Base-by-base conservation (phyloP, 2,797 vertebrate species). In the Muscicapa striata region DNA sequence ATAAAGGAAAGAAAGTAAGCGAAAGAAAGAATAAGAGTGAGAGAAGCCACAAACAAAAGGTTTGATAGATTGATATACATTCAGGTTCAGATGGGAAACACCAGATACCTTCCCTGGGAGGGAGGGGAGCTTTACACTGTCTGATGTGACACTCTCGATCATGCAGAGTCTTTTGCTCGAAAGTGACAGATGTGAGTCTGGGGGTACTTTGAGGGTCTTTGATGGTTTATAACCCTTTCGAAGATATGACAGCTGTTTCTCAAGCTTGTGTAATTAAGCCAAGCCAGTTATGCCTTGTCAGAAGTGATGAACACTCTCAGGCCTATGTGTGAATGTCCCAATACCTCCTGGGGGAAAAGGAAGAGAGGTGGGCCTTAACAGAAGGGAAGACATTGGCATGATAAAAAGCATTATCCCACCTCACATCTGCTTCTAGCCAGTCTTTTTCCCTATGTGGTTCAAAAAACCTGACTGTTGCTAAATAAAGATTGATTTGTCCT, bases 311-410 rank as follows among this genome's bases (percentile, higher is more conserved):
- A 63, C n/a, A n/a, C 19, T 30, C 20, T 49, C 36, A 57, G 19
- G 13, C 16, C 23, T 49, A 13, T 0, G 0, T 18, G 11, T 43
- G 19, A 38, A 38, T 41, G 13, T 21, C 19, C 1, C 4, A 43
- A 18, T 24, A 49, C 8, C 13, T 55, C 10, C 18, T 24, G 19
- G 2, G 32, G 13, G 13, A 77, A 75, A 24, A 48, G 32, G 13
- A 16, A 49, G 41, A 20, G 8, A 2, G 4, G 1, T 36, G 13
- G 15, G 2, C 22, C 9, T 82, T 24, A 34, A 21, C 23, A 49
- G 27, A 48, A 43, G 9, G 27, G 7, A 62, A 40, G 5, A 20
- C 36, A n/a, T 3, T 55, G 19, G 6, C 6, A 29, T n/a, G 15
- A 49, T 49, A 32, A 49, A 57, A 76, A 62, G 4, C 11, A 49